phyloP scores from a whole-genome alignment of 2,797 vertebrate genomes.

The Schizopygopsis malacanthus region DNA sequence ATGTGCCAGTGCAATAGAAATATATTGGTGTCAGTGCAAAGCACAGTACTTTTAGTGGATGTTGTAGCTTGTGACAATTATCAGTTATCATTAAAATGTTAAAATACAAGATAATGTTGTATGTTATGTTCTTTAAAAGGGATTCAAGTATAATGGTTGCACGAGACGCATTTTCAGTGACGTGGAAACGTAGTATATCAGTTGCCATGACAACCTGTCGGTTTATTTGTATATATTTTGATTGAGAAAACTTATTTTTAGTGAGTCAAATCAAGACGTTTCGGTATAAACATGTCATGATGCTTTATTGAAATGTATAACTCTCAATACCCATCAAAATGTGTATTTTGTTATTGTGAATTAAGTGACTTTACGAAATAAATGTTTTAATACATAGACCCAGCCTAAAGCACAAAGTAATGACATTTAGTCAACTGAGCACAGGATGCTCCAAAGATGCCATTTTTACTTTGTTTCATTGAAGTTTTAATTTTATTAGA shows the following conservation, averaged over 20 bases:
- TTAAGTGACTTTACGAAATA: neutral
- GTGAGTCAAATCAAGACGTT: too few species aligned
- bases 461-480: neutral
- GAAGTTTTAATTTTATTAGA: neutral
- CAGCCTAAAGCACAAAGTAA: neutral
- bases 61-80: neutral
- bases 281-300: neutral
- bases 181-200: neutral
- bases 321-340: neutral
- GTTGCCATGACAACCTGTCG: slow-evolving; percentile 37
- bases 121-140: too few species aligned
- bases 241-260: neutral
- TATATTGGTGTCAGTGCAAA: neutral
- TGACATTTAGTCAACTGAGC: neutral
- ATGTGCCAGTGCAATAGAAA: neutral
- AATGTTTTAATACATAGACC: neutral
- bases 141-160: neutral
- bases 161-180: neutral
- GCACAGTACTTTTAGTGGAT: neutral
- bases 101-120: too few species aligned
- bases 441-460: neutral
- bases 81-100: neutral
- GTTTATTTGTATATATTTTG: neutral
- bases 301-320: neutral
- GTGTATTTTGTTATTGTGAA: neutral